Evolutionary conservation across 2,888 invertebrate genomes (phyloP).

Genomic region (Drosophila macrospina): DNA sequence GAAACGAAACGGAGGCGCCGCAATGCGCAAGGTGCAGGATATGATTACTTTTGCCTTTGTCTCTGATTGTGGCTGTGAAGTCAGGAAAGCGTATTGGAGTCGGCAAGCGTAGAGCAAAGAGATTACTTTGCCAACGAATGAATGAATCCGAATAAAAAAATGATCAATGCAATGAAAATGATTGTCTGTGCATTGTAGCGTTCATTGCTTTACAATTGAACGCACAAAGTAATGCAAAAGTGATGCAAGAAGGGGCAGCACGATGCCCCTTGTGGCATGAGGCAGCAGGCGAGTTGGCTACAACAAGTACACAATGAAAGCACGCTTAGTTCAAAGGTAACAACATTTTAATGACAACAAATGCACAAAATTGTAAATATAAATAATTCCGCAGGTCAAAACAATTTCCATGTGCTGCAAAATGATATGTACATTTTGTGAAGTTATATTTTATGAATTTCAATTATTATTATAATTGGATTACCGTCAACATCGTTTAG

Average conservation of each 20-base stretch:
- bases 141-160: constrained; percentile 82
- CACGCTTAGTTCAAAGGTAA: constrained; percentile 10
- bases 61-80: constrained; percentile 55
- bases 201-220: constrained; percentile 73
- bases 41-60: constrained; percentile 79
- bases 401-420: constrained; percentile 6
- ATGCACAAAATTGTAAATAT: neutral
- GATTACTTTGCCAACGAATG: constrained; percentile 84
- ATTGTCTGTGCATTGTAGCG: constrained; percentile 69
- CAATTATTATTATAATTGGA: neutral
- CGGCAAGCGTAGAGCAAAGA: constrained; percentile 69
- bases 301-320: constrained; percentile 7
- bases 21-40: constrained; percentile 47
- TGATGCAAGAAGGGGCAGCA: constrained; percentile 6
- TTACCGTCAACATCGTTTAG: constrained; percentile 5
- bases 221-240: constrained; percentile 66
- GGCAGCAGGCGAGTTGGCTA: neutral
- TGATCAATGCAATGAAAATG: constrained; percentile 82
- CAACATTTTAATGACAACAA: constrained; percentile 30
- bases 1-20: constrained; percentile 16
- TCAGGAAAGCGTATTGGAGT: constrained; percentile 56
- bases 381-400: neutral
- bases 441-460: neutral
- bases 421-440: constrained; percentile 33
- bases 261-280: constrained; percentile 9